phyloP scores from a whole-genome alignment of 2,113 vertebrate species.

The Muscicapa adusta region DNA sequence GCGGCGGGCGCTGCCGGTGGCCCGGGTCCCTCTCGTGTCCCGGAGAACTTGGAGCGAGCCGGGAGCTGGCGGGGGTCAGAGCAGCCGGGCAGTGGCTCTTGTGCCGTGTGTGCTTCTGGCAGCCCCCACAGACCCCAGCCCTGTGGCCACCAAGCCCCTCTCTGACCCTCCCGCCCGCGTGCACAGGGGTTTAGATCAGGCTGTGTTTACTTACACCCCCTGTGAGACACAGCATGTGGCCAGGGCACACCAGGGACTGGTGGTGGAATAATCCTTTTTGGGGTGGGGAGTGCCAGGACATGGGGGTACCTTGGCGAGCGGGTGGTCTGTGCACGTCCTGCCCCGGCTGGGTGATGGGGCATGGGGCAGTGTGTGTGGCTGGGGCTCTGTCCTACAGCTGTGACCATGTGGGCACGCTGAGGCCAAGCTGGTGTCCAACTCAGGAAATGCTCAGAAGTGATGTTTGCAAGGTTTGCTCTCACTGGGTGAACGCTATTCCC shows the following conservation, averaged over 20 bases:
- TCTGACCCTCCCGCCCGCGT: rapidly evolving
- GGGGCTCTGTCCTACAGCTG: rapidly evolving
- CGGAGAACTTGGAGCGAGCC: background rate
- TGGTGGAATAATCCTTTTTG: background rate
- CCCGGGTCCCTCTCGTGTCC: background rate
- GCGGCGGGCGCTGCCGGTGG: background rate
- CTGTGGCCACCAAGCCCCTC: rapidly evolving
- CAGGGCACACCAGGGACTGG: rapidly evolving
- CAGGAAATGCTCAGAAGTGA: background rate
- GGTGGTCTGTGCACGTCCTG: rapidly evolving
- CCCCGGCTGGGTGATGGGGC: rapidly evolving
- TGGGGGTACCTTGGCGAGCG: too few relatives aligned
- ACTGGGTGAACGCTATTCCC: background rate
- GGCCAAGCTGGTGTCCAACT: background rate
- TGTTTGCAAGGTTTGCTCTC: background rate
- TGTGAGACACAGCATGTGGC: rapidly evolving
- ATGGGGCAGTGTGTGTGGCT: rapidly evolving
- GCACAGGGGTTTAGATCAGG: rapidly evolving
- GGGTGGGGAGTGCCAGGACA: rapidly evolving
- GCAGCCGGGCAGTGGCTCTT: rapidly evolving
- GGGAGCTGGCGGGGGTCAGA: background rate
- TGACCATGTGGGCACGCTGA: rapidly evolving
- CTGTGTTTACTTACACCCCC: background rate
- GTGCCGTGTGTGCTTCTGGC: rapidly evolving
- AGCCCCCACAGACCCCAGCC: rapidly evolving